phyloP scores from a whole-genome alignment of 1,140 invertebrate species.

The Bombus confusus region DNA sequence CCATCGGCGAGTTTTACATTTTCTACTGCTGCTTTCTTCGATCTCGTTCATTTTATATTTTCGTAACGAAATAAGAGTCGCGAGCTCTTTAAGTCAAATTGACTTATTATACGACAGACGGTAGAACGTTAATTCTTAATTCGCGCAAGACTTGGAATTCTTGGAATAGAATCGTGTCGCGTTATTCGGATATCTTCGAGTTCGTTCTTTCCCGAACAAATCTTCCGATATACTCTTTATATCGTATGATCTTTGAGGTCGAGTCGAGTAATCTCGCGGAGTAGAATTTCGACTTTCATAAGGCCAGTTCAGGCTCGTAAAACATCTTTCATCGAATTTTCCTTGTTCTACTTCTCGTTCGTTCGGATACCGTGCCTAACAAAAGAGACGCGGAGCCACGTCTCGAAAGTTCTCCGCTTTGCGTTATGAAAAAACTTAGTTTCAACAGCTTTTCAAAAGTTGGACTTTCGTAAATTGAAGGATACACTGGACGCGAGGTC shows the following conservation, averaged over 20 bases:
- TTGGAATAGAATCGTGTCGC: too few species aligned
- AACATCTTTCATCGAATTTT: not conserved
- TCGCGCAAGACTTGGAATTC: too few species aligned
- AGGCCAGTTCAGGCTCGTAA: not conserved
- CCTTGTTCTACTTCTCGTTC: not conserved
- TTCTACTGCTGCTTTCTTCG: not conserved
- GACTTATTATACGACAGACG: too few species aligned
- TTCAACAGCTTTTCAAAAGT: constrained; percentile 7
- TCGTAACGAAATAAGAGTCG: too few species aligned
- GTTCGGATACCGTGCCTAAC: not conserved
- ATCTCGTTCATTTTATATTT: not conserved
- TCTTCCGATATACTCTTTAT: not conserved
- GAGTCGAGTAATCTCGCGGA: not conserved
- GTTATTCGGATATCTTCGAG: too few species aligned
- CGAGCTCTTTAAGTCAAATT: too few species aligned
- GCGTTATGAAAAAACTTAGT: constrained; percentile 28
- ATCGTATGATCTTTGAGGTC: not conserved
- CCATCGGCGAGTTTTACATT: not conserved
- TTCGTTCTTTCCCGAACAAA: not conserved
- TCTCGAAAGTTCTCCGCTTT: constrained; percentile 4
- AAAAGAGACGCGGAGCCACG: not conserved
- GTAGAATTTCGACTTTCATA: constrained; percentile 2
- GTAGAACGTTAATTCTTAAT: too few species aligned
- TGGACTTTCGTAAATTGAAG: not conserved
- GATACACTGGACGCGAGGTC: not conserved